Percentiles rank a stretch among this genome's conserved stretches.
phyloP scores from a whole-genome alignment of 2,113 vertebrate species.

The Morphnarchus princeps region DNA sequence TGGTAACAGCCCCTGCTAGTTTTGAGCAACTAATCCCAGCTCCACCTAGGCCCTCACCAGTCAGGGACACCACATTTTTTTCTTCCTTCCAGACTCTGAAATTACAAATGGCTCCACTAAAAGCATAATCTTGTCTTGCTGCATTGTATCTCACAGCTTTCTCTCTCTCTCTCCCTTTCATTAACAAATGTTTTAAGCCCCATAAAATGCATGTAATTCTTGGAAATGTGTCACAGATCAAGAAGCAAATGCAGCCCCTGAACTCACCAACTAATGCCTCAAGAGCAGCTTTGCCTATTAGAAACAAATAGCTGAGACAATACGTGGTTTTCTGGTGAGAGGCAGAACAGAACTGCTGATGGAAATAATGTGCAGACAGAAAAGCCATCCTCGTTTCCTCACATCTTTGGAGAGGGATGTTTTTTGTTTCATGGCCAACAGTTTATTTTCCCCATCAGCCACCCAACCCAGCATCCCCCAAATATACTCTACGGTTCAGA shows the following conservation, averaged over 20 bases:
- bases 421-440: neutral
- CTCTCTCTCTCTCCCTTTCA: neutral
- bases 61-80: neutral
- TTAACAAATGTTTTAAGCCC: slow-evolving; percentile 27
- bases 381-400: neutral
- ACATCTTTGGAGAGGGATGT: neutral
- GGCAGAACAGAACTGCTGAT: neutral
- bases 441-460: neutral
- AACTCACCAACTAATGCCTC: neutral
- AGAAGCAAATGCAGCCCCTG: slow-evolving; percentile 5
- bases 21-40: neutral
- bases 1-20: neutral
- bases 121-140: slow-evolving; percentile 19
- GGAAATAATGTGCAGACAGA: neutral
- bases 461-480: neutral
- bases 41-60: neutral
- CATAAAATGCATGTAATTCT: slow-evolving; percentile 14
- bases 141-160: neutral
- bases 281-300: neutral
- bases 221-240: neutral
- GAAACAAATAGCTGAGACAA: slow-evolving; percentile 16
- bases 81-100: neutral
- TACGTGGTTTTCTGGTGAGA: neutral
- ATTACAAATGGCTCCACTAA: slow-evolving; percentile 30
- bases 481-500: neutral